Percentiles rank a stretch among this genome's conserved stretches.
Evolutionary conservation across 1,140 invertebrate genomes (phyloP).

Genomic region (Vollenhovia emeryi): DNA sequence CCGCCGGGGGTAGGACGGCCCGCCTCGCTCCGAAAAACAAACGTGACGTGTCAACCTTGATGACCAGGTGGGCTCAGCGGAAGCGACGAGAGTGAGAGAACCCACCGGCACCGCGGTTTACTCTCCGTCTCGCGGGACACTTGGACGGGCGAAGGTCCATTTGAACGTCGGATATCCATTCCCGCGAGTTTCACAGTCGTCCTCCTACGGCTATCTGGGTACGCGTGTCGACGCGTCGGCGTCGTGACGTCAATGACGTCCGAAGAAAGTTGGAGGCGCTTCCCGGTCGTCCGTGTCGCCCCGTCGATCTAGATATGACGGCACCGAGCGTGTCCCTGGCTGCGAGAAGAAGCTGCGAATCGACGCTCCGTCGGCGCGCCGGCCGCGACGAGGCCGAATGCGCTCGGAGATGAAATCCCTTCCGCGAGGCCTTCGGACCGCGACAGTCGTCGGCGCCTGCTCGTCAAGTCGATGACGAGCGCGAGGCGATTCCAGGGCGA

Average conservation of each 20-base stretch:
- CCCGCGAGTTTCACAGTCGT: neutral
- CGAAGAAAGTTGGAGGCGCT: neutral
- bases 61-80: no score
- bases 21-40: neutral
- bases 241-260: neutral
- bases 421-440: neutral
- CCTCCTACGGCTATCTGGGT: neutral
- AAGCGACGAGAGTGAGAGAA: neutral
- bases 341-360: neutral
- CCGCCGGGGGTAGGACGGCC: neutral
- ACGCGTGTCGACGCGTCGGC: neutral
- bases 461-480: slow-evolving; percentile 10
- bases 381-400: no score
- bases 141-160: neutral
- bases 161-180: neutral
- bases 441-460: neutral
- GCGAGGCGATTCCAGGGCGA: neutral
- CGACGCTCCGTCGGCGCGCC: no score
- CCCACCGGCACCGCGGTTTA: neutral
- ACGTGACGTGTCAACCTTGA: neutral
- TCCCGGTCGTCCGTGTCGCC: neutral
- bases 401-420: neutral
- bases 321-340: neutral
- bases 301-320: slow-evolving; percentile 21
- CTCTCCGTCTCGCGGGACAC: neutral